Base-by-base conservation (phyloP, 2,113 vertebrate species). In the Periophthalmus modestus region DNA sequence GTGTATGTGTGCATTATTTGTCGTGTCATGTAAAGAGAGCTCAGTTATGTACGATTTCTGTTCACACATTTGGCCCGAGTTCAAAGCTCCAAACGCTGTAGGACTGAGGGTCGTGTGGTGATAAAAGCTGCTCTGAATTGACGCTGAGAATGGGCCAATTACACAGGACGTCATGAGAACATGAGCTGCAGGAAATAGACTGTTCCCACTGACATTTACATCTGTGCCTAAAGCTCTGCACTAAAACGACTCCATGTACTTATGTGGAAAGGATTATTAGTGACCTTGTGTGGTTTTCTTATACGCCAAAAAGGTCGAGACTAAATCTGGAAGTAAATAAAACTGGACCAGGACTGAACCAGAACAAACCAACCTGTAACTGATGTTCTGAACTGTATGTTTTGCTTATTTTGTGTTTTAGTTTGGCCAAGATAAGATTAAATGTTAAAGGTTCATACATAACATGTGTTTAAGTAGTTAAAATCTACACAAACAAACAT, bases 31-130 rank as follows among this genome's bases (percentile, higher is more conserved):
- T 21, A 68, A 75, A 82, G 70, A 72, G 18, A 34, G 61, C 18
- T 15, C 63, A 2, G 70, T 76, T 83, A 65, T 0, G 52, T 55
- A 87, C 83, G 11, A 10, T 19, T 66, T 58, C 79, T 83, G 89
- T 87, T 82, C 82, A 67, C 66, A 69, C 68, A 23, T n/a, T 50
- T 84, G 72, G 82, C 78, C 70, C 2, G 7, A 14, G 72, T 71
- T 81, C 67, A 75, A 75, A 75, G 63, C 75, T 46, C 5, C 58
- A 89, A 76, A 85, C 39, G 55, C 58, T 2, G 34, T 66, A 63
- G 52, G 55, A 61, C n/a, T 78, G 85, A 88, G 83, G 78, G 82
- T 87, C 80, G 86, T 84, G 54, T 23, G 69, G 69, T 79, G 77
- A 85, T 84, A 75, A 80, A 87, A 85, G 48, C 33, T 75, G 83